Conservation (phyloP, 2,888 invertebrate species). For the Ectemnius continuus region DNA sequence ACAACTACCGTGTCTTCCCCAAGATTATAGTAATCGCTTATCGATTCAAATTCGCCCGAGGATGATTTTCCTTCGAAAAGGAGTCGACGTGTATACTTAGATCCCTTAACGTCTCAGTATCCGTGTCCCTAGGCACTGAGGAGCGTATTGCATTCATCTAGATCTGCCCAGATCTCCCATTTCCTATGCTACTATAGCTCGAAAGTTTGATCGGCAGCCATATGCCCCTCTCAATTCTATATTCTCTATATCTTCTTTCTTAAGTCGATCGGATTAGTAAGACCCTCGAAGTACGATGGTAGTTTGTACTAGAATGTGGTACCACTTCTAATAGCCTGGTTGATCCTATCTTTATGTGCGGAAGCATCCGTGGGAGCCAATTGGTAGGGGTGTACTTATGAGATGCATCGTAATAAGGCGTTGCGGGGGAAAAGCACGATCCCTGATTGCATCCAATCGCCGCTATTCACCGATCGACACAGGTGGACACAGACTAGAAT, state of each 20-base stretch:
- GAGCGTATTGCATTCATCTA: no score
- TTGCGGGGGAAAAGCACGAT: slow-evolving; percentile 31
- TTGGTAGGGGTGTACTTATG: slow-evolving; percentile 20
- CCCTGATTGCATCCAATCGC: slow-evolving; percentile 44
- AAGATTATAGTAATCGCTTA: slow-evolving; percentile 51
- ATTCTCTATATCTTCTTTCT: no score
- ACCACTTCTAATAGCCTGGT: no score
- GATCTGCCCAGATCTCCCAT: no score
- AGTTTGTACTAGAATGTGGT: no score
- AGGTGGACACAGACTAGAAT: no score
- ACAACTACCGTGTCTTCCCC: slow-evolving; percentile 14
- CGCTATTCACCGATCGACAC: not conserved
- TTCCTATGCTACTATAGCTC: no score
- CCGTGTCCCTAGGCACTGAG: not conserved
- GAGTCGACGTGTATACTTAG: slow-evolving; percentile 33
- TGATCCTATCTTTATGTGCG: no score
- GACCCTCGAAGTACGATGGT: no score
- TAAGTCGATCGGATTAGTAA: no score
- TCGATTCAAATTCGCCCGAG: slow-evolving; percentile 12
- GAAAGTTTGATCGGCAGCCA: no score
- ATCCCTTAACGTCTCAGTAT: slow-evolving; percentile 18
- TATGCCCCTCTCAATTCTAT: no score
- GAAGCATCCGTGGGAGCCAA: not conserved
- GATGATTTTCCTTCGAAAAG: slow-evolving; percentile 13
- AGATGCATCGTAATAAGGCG: slow-evolving; percentile 46